A percentile compares a stretch with the other conserved stretches of the same genome.
phyloP scores from a whole-genome alignment of 2,113 vertebrate species.

The Varanus salvator region DNA sequence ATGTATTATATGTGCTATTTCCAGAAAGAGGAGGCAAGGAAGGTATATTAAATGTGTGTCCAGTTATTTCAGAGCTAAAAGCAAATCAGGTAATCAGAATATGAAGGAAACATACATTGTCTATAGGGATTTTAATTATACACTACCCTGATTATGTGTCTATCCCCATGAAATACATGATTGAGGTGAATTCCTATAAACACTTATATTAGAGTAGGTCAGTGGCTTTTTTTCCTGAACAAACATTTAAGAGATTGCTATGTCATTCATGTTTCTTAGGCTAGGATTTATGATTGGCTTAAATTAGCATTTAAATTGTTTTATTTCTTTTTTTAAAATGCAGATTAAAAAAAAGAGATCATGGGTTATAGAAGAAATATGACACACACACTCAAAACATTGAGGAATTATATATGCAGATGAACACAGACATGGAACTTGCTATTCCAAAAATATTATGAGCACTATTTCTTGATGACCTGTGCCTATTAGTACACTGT shows the following conservation, averaged over 20 bases:
- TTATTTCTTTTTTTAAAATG: background rate
- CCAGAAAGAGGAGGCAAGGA: constrained; percentile 40
- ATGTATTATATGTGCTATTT: constrained; percentile 56
- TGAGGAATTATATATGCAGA: background rate
- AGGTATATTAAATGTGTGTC: constrained; percentile 19
- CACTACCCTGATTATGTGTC: background rate
- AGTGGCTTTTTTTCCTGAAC: background rate
- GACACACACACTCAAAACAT: background rate
- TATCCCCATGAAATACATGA: too few species aligned
- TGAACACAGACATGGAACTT: background rate
- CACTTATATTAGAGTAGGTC: background rate
- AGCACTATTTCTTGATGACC: background rate
- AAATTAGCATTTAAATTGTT: background rate
- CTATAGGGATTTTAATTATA: constrained; percentile 50
- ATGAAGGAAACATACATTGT: constrained; percentile 22
- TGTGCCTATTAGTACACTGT: background rate
- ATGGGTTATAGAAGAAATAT: background rate
- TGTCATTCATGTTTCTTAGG: background rate
- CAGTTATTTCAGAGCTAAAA: background rate
- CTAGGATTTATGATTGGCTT: background rate
- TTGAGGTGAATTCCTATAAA: background rate
- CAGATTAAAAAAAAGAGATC: background rate
- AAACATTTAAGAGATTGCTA: background rate
- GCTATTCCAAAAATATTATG: background rate
- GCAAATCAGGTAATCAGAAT: constrained; percentile 32